A percentile compares a stretch with the other conserved stretches of the same genome.
Conservation (phyloP, 2,888 invertebrate genomes). For the Euproctis similis region DNA sequence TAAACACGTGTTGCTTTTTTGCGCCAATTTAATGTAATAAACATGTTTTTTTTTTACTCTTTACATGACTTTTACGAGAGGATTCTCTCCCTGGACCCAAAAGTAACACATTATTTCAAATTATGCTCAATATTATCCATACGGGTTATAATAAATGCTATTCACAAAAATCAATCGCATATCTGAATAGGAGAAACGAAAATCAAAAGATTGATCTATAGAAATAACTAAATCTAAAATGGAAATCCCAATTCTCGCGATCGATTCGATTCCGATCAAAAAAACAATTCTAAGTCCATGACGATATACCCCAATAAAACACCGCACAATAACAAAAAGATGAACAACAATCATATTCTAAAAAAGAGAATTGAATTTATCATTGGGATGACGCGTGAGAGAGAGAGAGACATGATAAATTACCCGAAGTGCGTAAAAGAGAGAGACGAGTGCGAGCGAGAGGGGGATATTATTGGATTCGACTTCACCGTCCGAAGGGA, state of each 20-base stretch:
- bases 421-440: conserved; percentile 44
- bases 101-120: too few species aligned
- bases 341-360: conserved; percentile 73
- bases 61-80: too few species aligned
- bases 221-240: conserved; percentile 60
- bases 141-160: too few species aligned
- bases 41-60: too few species aligned
- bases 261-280: conserved; percentile 70
- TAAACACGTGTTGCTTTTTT: too few species aligned
- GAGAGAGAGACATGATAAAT: conserved; percentile 71
- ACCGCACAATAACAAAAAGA: conserved; percentile 69
- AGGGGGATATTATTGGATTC: conserved; percentile 48
- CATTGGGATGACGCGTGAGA: conserved; percentile 69
- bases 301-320: conserved; percentile 71
- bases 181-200: too few species aligned
- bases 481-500: conserved; percentile 61
- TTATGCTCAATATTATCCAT: too few species aligned
- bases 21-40: too few species aligned
- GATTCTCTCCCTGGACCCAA: too few species aligned
- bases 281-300: conserved; percentile 67
- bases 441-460: conserved; percentile 54
- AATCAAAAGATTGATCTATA: conserved; percentile 58
- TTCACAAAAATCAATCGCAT: too few species aligned
- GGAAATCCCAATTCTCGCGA: conserved; percentile 73
- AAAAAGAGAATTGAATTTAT: conserved; percentile 76